Conservation (phyloP, 2,113 vertebrate species). For the Epinephelus lanceolatus region DNA sequence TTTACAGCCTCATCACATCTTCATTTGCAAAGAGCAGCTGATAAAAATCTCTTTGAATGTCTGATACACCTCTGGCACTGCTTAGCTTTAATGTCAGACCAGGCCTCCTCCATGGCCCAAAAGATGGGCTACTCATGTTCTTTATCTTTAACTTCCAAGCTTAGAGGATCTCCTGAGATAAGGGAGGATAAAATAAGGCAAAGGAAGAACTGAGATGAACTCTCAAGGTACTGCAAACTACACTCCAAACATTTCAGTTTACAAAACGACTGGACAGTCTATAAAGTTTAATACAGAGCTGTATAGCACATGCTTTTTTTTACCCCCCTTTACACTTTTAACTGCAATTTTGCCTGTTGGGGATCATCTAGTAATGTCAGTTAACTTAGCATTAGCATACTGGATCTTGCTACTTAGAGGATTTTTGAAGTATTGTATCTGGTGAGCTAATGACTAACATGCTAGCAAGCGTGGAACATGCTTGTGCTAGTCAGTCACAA, state of each 20-base stretch:
- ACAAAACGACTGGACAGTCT: background rate
- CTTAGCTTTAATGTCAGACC: background rate
- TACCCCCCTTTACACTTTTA: background rate
- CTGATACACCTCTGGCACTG: background rate
- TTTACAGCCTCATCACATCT: background rate
- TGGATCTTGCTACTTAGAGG: background rate
- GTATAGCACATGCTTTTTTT: background rate
- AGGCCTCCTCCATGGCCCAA: background rate
- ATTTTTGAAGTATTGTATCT: background rate
- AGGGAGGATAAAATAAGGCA: background rate
- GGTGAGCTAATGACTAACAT: background rate
- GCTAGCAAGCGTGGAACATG: background rate
- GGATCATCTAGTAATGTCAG: background rate
- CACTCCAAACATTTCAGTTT: background rate
- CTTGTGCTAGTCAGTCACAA: background rate
- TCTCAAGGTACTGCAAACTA: background rate
- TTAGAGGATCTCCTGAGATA: background rate
- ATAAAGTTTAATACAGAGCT: background rate
- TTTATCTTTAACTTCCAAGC: background rate
- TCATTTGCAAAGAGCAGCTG: conserved; percentile 1
- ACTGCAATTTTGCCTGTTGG: background rate
- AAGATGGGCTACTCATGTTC: background rate
- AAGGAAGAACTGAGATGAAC: background rate
- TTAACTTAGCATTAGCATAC: background rate
- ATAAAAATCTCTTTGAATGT: background rate